Base-by-base conservation (phyloP, 1,140 invertebrate genomes). In the Trichonephila clavipes region DNA sequence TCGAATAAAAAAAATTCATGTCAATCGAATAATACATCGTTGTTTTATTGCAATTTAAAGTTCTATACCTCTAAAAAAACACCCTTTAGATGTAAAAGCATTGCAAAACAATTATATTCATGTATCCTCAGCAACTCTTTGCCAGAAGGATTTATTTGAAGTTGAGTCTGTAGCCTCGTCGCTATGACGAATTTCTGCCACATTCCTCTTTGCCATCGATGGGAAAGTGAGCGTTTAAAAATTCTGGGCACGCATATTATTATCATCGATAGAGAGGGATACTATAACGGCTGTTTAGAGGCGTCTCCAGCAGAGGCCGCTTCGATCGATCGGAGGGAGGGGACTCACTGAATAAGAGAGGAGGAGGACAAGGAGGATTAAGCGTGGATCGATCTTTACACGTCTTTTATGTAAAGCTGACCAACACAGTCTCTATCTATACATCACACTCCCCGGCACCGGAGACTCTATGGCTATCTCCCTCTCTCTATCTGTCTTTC, bases 391-490 rank as follows among this genome's bases (percentile, higher is more conserved):
- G 93, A 94, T 94, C 93, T 90, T 93, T 89, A 94, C 93, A 85
- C 93, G 93, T 94, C 93, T 90, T 94, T 94, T 94, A 94, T 94
- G 93, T 94, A 94, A 94, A 94, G 93, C 93, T 94, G 93, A 94
- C 93, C 93, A 90, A 85, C 93, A 94, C 93, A 94, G 59, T 90
- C 93, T 94, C 61, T 90, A 94, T 94, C 93, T 94, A 94, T 94
- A 89, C 93, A 94, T 94, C 92, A 93, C 85, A 24, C 69, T 40
- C 24, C 59, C 69, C n/a, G 51, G 85, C 61, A 58, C 59, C 69
- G 58, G 51, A 83, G 81, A 69, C 89, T 82, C 61, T 59, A 59
- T 66, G 72, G 89, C 90, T 85, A 69, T 86, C 81, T 58, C n/a
- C 24, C 59, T 40, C 64, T n/a, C 62, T 69, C 83, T 44, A 12